Evolutionary conservation across 2,888 invertebrate genomes (phyloP), one percentile per base, ranked within the genome.

Genomic region (Ennomos erosarius): DNA sequence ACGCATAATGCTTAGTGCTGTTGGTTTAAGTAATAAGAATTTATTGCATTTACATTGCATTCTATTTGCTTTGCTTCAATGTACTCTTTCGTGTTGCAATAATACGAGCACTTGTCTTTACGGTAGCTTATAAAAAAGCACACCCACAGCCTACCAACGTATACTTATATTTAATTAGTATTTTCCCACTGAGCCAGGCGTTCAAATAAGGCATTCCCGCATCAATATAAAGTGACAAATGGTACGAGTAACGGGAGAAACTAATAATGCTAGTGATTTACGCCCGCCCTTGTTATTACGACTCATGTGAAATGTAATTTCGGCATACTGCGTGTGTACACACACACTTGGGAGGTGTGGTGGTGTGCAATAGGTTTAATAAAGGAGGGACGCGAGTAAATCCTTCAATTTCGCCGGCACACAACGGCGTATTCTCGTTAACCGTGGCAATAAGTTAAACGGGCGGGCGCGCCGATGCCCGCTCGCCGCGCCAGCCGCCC

Each of bases 241-340:
- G 82, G 85, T 81, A 75, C 75, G 81, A 76, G 84, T 85, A 87
- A 88, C 84, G 83, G 82, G 87, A 87, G 88, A 91, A 91, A 91
- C 90, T 92, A 92, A 91, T 91, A 91, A 89, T 88, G 88, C 83
- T 82, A 81, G 87, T 91, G 91, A 91, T 91, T 90, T 91, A 91
- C 90, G 88, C 85, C 84, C 88, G 84, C 89, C 90, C 90, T 88
- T 90, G 90, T 90, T 91, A 91, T 92, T 92, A 92, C 92, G 88
- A 90, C 89, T 92, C 90, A 90, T 88, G 91, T 88, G 90, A 92
- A 91, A 91, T 90, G 90, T 91, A 91, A 91, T 92, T 91, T 91
- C 87, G 89, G 88, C 84, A 84, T 85, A 85, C 84, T 85, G 85
- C 85, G 85, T 85, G 84, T 85, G 76, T 65, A 85, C 86, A 71